Base-by-base conservation (phyloP, 2,888 invertebrate species). In the Dendrolimus houi region DNA sequence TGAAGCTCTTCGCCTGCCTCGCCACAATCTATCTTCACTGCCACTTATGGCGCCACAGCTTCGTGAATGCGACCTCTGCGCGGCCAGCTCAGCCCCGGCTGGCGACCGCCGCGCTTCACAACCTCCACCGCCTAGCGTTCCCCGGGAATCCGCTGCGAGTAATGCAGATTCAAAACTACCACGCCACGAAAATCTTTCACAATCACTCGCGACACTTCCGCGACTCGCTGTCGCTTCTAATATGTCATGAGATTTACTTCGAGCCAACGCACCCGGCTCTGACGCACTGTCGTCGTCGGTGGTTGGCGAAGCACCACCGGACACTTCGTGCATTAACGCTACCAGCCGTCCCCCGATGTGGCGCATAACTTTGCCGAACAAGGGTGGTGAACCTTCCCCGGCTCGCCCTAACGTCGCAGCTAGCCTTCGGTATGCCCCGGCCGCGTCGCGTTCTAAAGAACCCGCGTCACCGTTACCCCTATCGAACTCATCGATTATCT, bases 91-190 rank as follows among this genome's bases (percentile, higher is more conserved):
- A 75, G 96, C 96, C 54, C 96, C 96, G 55, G 96, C 96, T 1
- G 96, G 96, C 42, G 96, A 92, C 60, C 96, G 91, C 59, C 96
- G 93, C 10, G 96, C 95, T 68, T 96, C 93, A 63, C 95, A 95
- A 3, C 95, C 95, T 54, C 94, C 94, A 58, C 94, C 94, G 47
- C 93, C 93, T 59, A 96, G 83, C 68, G 95, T 95, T 53, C 95
- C 96, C 66, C 96, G 92, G 9, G 96, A 96, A 81, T 97, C 97
- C 1, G 96, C 96, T 10, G 96, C 97, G 84, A 96, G 92, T 59
- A 97, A 87, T 53, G 97, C 96, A n/a, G 96, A 96, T 79, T 97
- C 97, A 83, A 97, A 97, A 85, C 97, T 97, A 66, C 97, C 97
- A 62, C 97, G 93, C 97, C 97, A 97, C 72, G 96, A 96, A 84